Percentiles rank a stretch among this genome's conserved stretches.
Conservation (phyloP, 1,140 invertebrate species). For the Drosophila ercepeae region DNA sequence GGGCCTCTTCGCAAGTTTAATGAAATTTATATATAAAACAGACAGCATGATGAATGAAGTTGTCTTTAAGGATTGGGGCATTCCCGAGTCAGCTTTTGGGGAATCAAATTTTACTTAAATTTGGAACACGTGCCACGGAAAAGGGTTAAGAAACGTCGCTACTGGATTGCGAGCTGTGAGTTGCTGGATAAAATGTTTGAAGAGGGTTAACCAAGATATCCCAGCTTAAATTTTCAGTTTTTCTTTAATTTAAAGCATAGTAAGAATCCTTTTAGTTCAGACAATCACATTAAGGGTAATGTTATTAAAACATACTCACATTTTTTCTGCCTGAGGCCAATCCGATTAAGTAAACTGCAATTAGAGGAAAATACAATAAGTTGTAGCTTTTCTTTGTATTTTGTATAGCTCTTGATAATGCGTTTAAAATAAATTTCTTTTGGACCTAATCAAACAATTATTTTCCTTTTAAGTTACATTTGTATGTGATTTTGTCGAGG, state of each 20-base stretch:
- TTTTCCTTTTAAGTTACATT: neutral
- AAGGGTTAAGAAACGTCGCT: slow-evolving; percentile 25
- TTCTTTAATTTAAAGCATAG: neutral
- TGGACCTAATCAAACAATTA: neutral
- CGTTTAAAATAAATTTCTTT: neutral
- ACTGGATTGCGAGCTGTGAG: slow-evolving; percentile 6
- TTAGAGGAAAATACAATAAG: neutral
- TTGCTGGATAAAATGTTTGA: slow-evolving; percentile 2
- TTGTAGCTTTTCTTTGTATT: neutral
- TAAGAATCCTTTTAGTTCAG: neutral
- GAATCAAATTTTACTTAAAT: neutral
- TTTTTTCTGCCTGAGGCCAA: neutral
- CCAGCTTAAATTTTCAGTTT: neutral
- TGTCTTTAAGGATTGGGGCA: slow-evolving; percentile 31
- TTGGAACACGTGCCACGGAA: slow-evolving; percentile 47
- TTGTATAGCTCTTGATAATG: neutral
- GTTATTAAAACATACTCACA: slow-evolving; percentile 16
- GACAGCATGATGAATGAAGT: slow-evolving; percentile 72
- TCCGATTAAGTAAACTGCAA: slow-evolving; percentile 5
- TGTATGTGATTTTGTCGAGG: neutral
- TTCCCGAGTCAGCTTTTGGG: neutral
- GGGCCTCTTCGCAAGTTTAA: slow-evolving; percentile 57
- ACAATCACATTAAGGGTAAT: neutral
- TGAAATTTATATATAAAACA: slow-evolving; percentile 66
- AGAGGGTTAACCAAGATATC: slow-evolving; percentile 12